A percentile compares a stretch with the other conserved stretches of the same genome.
These are phyloP conservation scores for Psittacula derbiana DNA, from an alignment of 2,797 vertebrate species.

Conservation along the genomic window DNA sequence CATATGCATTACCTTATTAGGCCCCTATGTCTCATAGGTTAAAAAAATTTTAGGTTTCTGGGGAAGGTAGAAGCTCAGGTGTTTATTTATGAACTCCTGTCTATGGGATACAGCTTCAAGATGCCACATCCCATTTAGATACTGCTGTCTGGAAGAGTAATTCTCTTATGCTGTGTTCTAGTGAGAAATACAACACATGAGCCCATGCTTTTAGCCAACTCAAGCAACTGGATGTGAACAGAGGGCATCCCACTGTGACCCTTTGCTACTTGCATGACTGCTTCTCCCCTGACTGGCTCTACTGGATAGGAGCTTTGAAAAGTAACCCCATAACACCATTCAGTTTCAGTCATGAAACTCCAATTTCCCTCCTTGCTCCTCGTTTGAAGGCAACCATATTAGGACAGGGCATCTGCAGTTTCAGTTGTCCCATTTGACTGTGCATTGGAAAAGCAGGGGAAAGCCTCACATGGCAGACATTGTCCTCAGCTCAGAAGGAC, in stretches of 20 bases:
- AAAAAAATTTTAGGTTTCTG: not conserved
- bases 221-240: not conserved
- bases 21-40: not conserved
- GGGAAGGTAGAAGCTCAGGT: not conserved
- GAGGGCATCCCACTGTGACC: not conserved
- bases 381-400: not conserved
- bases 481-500: not conserved
- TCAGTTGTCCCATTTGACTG: not conserved
- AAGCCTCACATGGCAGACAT: not conserved
- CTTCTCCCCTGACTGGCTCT: not conserved
- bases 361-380: not conserved
- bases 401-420: not conserved
- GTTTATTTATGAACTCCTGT: not conserved
- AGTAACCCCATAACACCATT: not conserved
- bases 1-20: not conserved
- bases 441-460: not conserved
- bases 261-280: not conserved
- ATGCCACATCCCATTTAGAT: not conserved
- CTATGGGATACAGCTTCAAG: not conserved
- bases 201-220: not conserved
- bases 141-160: not conserved
- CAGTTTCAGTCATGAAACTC: not conserved
- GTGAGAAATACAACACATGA: not conserved
- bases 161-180: not conserved
- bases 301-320: not conserved